Evolutionary conservation across 2,888 invertebrate species (phyloP).

Genomic region (Idaea dimidiata): DNA sequence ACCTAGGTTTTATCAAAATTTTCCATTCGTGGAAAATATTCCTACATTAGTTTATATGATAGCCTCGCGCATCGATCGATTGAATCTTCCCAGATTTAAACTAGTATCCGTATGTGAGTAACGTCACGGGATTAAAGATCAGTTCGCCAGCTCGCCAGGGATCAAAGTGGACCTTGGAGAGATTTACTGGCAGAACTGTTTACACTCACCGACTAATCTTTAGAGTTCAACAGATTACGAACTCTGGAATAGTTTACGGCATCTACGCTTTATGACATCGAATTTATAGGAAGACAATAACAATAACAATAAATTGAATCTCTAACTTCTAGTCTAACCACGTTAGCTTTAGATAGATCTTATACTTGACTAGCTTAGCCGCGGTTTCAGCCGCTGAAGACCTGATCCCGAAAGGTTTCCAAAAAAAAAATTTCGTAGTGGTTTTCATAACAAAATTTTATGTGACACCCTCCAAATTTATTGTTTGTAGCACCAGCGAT

Average conservation of each 20-base stretch:
- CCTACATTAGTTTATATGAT: neutral
- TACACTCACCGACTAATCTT: neutral
- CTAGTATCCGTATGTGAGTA: neutral
- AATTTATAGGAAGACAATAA: neutral
- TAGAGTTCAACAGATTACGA: neutral
- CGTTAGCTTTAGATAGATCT: neutral
- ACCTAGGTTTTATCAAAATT: too few species aligned
- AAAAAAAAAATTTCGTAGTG: too few species aligned
- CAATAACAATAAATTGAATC: neutral
- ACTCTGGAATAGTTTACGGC: neutral
- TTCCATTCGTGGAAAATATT: too few species aligned
- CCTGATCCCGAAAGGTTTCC: too few species aligned
- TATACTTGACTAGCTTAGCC: too few species aligned
- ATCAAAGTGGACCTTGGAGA: neutral
- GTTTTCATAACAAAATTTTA: too few species aligned
- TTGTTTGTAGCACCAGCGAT: too few species aligned
- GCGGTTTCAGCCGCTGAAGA: too few species aligned
- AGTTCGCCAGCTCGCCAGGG: neutral
- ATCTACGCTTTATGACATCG: neutral
- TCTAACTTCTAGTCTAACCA: neutral
- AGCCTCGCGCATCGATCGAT: neutral
- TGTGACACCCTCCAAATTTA: too few species aligned
- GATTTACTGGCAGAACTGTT: neutral
- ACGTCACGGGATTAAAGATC: neutral
- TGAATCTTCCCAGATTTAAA: neutral